Evolutionary conservation across 1,140 invertebrate species (phyloP), one percentile per base, ranked within the genome.

Genomic region (Dreissena polymorpha): DNA sequence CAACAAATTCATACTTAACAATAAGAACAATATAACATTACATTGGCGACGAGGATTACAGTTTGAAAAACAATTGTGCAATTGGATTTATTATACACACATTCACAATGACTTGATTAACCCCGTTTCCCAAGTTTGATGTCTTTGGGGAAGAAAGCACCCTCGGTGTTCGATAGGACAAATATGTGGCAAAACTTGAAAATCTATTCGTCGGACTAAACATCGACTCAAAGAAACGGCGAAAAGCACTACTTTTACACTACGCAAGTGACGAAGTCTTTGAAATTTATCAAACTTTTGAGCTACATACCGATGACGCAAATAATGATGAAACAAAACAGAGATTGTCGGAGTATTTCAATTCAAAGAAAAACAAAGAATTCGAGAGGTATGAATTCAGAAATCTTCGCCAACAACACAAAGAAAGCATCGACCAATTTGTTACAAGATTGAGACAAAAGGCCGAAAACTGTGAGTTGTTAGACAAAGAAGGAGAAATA

Each of bases 281-380:
- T 39, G 8, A 39, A 39, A 39, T 39, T 39, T 39, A 39, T 39
- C 39, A 39, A 8, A 39, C 39, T 39, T 39, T 39, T 39, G 39
- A 39, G 39, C 39, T 39, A 39, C 39, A 39, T 39, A 39, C 39
- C 39, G 39, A 39, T 39, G 39, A 39, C 39, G 39, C 39, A 39
- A 39, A 39, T 67, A 14, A 80, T 51, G 63, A 70, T 16, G 23
- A 27, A 50, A 55, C 77, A 0, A 55, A 29, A 51, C 23, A 51
- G n/a, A 67, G 29, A 14, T 53, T 86, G 14, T 71, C 27, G 53
- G 76, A 70, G 0, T 77, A 83, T 27, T 87, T 85, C 29, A 50
- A 50, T 25, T 94, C 95, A 95, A 91, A 80, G 72, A 70, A 64
- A 63, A 86, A 87, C 49, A 82, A 3, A 27, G 76, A 85, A 68